Evolutionary conservation across 53 echinoderm and acorn worm species (phyloP).

Genomic region (Echinarachnius parma): DNA sequence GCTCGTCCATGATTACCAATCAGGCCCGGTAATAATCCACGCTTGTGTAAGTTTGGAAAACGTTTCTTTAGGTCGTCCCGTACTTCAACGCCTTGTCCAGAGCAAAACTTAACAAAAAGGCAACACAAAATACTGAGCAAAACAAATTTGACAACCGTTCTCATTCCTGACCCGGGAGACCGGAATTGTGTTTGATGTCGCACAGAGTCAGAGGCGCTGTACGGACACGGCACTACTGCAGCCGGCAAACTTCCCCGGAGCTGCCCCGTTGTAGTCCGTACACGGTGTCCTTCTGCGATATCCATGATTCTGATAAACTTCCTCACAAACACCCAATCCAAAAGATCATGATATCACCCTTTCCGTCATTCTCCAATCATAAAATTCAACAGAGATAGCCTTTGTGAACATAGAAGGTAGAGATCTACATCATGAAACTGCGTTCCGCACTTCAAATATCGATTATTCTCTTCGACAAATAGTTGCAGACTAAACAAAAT

Average conservation of each 20-base stretch:
- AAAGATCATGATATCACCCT: no score
- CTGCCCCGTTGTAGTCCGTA: background rate
- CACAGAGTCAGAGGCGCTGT: no score
- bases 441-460: no score
- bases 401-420: no score
- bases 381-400: no score
- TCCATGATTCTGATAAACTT: no score
- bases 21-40: constrained; percentile 72
- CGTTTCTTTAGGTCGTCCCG: constrained; percentile 32
- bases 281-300: constrained; percentile 12
- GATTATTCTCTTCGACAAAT: no score
- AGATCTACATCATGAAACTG: no score
- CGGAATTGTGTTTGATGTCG: no score
- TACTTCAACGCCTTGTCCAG: constrained; percentile 18
- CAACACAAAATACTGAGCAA: constrained; percentile 10
- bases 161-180: background rate
- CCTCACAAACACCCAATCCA: no score
- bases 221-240: constrained; percentile 26
- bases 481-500: no score
- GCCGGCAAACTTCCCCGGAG: constrained; percentile 11
- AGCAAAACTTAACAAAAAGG: constrained; percentile 17
- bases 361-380: no score
- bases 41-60: constrained; percentile 69
- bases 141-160: constrained; percentile 7
- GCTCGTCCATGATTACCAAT: constrained; percentile 40